Base-by-base conservation (phyloP, 2,888 invertebrate species). In the Drosophila maculinotata region DNA sequence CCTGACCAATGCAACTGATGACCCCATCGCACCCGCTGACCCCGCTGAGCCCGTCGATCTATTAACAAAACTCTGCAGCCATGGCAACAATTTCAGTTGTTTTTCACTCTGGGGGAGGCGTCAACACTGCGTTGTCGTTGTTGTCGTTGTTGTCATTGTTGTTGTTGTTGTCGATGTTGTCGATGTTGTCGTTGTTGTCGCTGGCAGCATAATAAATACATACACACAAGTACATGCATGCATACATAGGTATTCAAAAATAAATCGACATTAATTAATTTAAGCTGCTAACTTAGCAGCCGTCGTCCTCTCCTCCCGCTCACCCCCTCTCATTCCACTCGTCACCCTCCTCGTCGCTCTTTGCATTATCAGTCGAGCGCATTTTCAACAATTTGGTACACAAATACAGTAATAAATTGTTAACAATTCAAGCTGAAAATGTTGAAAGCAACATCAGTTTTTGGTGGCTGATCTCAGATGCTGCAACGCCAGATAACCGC, bases 251-350 rank as follows among this genome's bases (percentile, higher is more conserved):
- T 28, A 47, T 47, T 65, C 66, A 48, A 64, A 53, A 71, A 71
- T 64, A 71, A 68, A 68, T 49, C 72, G 72, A 64, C 65, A 68
- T 38, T 52, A 68, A 72, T 72, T 69, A 56, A 72, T 57, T 72
- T 65, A 20, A 15, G 52, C 65, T 39, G 39, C 26, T 47, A 39
- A 38, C 35, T 30, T 54, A 12, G 41, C 25, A 26, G 31, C 44
- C 28, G 36, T 17, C n/a, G n/a, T n/a, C n/a, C n/a, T n/a, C n/a
- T n/a, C n/a, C n/a, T n/a, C n/a, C n/a, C n/a, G n/a, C n/a, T n/a
- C n/a, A n/a, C n/a, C n/a, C n/a, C n/a, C n/a, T n/a, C n/a, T n/a
- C n/a, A n/a, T n/a, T n/a, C n/a, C n/a, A n/a, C n/a, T n/a, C n/a
- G n/a, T n/a, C n/a, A n/a, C n/a, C n/a, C n/a, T n/a, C n/a, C n/a